phyloP scores from a whole-genome alignment of 1,140 invertebrate genomes.

The Penaeus vannamei region DNA sequence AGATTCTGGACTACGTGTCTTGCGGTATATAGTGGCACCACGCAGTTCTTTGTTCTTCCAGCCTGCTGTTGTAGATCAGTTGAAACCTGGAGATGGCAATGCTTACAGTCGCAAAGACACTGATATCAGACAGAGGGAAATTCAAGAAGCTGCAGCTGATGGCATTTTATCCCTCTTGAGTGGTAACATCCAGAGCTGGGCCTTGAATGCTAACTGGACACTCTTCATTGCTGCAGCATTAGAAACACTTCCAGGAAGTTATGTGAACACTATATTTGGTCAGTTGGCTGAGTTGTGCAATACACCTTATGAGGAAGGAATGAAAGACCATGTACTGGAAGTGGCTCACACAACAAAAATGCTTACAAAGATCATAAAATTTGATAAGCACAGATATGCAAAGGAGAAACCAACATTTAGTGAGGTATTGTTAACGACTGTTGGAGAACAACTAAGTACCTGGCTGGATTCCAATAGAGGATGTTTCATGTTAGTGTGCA shows the following conservation, averaged over 20 bases:
- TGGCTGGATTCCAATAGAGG: slow-evolving; percentile 62
- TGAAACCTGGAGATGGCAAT: slow-evolving; percentile 81
- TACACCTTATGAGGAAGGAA: slow-evolving; percentile 53
- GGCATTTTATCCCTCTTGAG: slow-evolving; percentile 55
- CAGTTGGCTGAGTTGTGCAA: slow-evolving; percentile 54
- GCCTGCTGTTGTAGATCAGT: slow-evolving; percentile 79
- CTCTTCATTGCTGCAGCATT: slow-evolving; percentile 65
- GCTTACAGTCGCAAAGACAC: slow-evolving; percentile 84
- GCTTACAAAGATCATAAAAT: slow-evolving; percentile 63
- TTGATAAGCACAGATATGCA: slow-evolving; percentile 57
- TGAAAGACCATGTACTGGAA: slow-evolving; percentile 58
- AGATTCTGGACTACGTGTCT: slow-evolving; percentile 76
- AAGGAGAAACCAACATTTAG: slow-evolving; percentile 51
- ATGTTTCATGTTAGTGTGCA: slow-evolving; percentile 58
- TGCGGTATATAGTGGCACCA: slow-evolving; percentile 88
- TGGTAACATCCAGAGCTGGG: slow-evolving; percentile 54
- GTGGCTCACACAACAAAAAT: slow-evolving; percentile 61
- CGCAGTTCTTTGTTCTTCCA: slow-evolving; percentile 83
- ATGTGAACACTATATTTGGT: slow-evolving; percentile 43
- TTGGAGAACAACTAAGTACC: slow-evolving; percentile 3
- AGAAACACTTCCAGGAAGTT: slow-evolving; percentile 34
- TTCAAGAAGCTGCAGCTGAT: slow-evolving; percentile 70
- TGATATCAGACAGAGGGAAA: slow-evolving; percentile 81
- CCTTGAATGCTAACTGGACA: slow-evolving; percentile 65
- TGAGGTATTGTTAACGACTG: slow-evolving; percentile 42